A percentile compares a stretch with the other conserved stretches of the same genome.
Evolutionary conservation across 2,797 vertebrate genomes (phyloP).

Genomic region (Sebastes reedi): DNA sequence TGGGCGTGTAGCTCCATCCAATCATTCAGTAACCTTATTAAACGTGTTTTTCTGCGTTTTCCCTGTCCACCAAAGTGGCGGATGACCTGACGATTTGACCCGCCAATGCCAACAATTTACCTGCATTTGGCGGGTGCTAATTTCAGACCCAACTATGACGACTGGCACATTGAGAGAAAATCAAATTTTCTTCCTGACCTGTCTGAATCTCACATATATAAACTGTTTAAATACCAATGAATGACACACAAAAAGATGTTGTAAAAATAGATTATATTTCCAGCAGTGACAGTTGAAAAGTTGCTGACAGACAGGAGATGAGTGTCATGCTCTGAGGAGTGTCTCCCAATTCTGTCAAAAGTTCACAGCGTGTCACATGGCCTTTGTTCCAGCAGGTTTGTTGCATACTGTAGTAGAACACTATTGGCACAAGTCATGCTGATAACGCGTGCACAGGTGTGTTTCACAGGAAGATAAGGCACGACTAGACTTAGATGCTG

Average conservation of each 20-base stretch:
- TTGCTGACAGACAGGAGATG: slow-evolving; percentile 3
- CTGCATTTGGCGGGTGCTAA: too few species aligned
- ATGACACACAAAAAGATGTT: neutral
- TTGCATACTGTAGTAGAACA: neutral
- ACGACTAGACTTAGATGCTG: neutral
- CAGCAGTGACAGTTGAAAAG: neutral
- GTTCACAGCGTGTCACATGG: slow-evolving; percentile 20
- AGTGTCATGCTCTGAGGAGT: slow-evolving; percentile 1
- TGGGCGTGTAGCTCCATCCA: too few species aligned
- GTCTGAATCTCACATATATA: neutral
- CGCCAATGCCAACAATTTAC: too few species aligned
- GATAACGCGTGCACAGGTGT: slow-evolving; percentile 16
- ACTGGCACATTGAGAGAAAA: neutral
- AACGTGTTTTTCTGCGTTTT: too few species aligned
- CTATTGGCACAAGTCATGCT: neutral
- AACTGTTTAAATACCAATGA: neutral
- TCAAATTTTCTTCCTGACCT: neutral
- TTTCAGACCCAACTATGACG: too few species aligned
- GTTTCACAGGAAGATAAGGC: slow-evolving; percentile 9
- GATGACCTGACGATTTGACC: too few species aligned
- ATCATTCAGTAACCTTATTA: too few species aligned
- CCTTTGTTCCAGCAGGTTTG: neutral
- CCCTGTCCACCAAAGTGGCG: too few species aligned
- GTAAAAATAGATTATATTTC: neutral
- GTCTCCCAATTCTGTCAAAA: slow-evolving; percentile 3